Evolutionary conservation across 1,140 invertebrate genomes (phyloP).

Genomic region (Procambarus clarkii): DNA sequence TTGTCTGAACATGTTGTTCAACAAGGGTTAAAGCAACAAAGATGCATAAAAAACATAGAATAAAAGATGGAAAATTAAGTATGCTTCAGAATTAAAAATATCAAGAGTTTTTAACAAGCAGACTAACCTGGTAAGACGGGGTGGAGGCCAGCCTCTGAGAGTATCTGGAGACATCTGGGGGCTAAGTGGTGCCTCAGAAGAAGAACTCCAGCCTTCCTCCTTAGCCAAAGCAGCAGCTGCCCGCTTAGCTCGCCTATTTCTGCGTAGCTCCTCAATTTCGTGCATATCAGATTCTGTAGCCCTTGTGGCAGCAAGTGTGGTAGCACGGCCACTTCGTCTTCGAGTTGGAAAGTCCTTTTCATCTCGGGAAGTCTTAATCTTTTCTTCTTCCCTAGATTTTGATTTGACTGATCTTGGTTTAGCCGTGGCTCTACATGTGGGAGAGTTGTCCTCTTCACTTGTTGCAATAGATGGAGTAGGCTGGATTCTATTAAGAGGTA

Average conservation of each 20-base stretch:
- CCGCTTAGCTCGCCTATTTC: conserved; percentile 63
- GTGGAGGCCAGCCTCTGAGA: conserved; percentile 71
- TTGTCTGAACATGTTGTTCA: no score
- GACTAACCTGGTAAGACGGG: conserved; percentile 68
- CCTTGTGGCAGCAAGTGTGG: conserved; percentile 67
- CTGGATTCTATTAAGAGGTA: conserved; percentile 59
- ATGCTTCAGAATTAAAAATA: background rate
- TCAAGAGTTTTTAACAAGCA: background rate
- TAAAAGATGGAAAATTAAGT: background rate
- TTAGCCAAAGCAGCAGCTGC: conserved; percentile 68
- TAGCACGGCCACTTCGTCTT: conserved; percentile 67
- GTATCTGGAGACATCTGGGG: conserved; percentile 72
- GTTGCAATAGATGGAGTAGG: conserved; percentile 26
- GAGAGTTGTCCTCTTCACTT: conserved; percentile 30
- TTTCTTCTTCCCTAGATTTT: conserved; percentile 7
- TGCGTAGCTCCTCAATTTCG: conserved; percentile 66
- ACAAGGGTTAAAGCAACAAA: no score
- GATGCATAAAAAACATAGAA: background rate
- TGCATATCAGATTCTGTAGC: conserved; percentile 71
- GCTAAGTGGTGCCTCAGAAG: conserved; percentile 66
- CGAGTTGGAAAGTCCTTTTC: conserved; percentile 26
- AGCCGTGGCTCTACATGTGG: background rate
- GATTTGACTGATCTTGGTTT: conserved; percentile 24
- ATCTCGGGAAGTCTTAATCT: background rate
- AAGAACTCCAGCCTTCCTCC: conserved; percentile 70